Conservation (phyloP, 2,113 vertebrate species). For the Tragelaphus buxtoni region DNA sequence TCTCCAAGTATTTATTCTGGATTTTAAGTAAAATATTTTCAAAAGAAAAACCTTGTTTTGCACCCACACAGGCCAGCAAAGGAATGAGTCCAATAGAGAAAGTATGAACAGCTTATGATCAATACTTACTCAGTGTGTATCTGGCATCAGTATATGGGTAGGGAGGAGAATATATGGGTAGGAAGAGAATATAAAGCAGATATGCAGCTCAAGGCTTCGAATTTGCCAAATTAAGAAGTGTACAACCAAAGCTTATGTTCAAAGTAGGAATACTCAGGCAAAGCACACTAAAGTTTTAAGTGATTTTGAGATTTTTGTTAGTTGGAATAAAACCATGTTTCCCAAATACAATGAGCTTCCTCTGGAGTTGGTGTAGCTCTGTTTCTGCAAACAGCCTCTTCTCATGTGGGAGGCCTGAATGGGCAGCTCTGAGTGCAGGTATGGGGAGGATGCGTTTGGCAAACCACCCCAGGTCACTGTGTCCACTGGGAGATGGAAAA, state of each 20-base stretch:
- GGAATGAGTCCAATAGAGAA: not conserved
- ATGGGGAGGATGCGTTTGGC: not conserved
- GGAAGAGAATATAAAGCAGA: not conserved
- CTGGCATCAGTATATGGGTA: not conserved
- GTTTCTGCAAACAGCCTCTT: not conserved
- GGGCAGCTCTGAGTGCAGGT: not conserved
- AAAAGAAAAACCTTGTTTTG: not conserved
- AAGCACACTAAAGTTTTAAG: not conserved
- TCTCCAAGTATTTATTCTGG: not conserved
- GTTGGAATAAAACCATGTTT: not conserved
- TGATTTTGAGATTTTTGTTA: not conserved
- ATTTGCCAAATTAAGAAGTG: not conserved
- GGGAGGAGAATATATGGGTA: not conserved
- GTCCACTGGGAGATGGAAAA: not conserved
- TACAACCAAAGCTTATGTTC: not conserved
- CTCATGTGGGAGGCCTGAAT: not conserved
- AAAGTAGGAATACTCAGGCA: not conserved
- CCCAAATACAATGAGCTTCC: not conserved
- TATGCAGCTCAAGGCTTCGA: not conserved
- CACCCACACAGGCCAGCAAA: not conserved
- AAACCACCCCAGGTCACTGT: not conserved
- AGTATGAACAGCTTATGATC: not conserved
- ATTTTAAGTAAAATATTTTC: not conserved
- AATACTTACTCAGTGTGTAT: not conserved
- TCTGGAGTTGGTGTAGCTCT: not conserved